Base-by-base conservation (phyloP, 2,797 vertebrate species). In the Lemur catta region DNA sequence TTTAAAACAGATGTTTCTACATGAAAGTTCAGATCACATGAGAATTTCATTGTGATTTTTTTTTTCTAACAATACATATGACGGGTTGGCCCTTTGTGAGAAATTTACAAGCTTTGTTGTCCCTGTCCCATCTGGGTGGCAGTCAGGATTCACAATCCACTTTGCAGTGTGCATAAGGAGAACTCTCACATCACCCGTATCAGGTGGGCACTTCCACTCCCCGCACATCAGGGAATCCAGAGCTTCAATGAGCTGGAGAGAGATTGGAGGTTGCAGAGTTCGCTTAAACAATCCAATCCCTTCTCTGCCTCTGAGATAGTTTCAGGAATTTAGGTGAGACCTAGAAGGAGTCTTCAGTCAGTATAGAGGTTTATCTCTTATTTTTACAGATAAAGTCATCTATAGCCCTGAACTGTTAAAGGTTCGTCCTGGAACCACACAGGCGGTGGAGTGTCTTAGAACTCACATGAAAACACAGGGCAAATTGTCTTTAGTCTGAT, bases 121-220 rank as follows among this genome's bases (percentile, higher is more conserved):
- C 28, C 28, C 22, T n/a, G 0, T 33, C 7, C 9, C 20, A n/a
- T 69, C 38, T 28, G 1, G 4, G 7, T 28, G 22, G 38, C 4
- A 6, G 24, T 7, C 15, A 5, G 35, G 61, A 41, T 46, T 24
- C 20, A 50, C 2, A 2, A 4, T 41, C 33, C 38, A 13, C 11
- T 35, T 20, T 13, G 18, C 7, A 50, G 26, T 48, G 4, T 12
- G 15, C 1, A 7, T 1, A 41, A 65, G 55, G 30, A 41, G 38
- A 65, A 59, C 28, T 14, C 7, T 38, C 7, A 0, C 38, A 38
- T 20, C 18, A 26, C 33, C 28, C 3, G 0, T 0, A 38, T 1
- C 7, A 0, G 7, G 0, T 3, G 24, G 7, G 9, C 26, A 18
- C 2, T 2, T 26, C 22, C 10, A 4, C 46, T 7, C 7, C 17